These are phyloP conservation scores for Phasianus colchicus DNA, from an alignment of 2,113 vertebrate genomes.

Conservation along the genomic window DNA sequence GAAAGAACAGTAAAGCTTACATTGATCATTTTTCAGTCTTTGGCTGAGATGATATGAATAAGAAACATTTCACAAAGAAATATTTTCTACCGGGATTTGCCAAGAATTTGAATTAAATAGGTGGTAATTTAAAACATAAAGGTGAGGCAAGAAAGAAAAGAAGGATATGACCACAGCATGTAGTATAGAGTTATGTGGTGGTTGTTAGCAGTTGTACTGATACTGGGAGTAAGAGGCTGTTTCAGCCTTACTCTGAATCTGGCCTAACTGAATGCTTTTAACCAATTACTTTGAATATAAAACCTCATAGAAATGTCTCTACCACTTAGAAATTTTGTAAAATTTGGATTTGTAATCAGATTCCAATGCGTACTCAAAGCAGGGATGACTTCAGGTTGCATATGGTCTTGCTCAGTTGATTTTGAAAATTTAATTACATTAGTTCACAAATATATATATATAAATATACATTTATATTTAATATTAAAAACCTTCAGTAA, in stretches of 20 bases:
- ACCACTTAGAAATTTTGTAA: background rate
- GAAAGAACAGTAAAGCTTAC: background rate
- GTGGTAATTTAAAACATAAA: background rate
- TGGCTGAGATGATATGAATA: background rate
- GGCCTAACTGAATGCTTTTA: background rate
- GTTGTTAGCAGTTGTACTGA: background rate
- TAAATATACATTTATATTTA: no score
- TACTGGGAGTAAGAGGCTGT: background rate
- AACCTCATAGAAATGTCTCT: background rate
- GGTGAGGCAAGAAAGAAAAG: background rate
- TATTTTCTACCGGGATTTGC: background rate
- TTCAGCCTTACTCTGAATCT: background rate
- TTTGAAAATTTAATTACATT: background rate
- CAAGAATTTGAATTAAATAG: background rate
- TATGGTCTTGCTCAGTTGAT: background rate
- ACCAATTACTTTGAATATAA: background rate
- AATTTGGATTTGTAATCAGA: background rate
- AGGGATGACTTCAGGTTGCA: background rate
- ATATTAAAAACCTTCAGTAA: background rate
- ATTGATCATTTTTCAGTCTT: background rate
- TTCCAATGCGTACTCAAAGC: background rate
- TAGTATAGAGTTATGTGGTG: background rate
- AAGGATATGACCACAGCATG: background rate
- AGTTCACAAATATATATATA: no score
- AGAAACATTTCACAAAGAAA: background rate